Evolutionary conservation across 2,888 invertebrate species (phyloP), one percentile per base, ranked within the genome.

Genomic region (Gymnocheta viridis): DNA sequence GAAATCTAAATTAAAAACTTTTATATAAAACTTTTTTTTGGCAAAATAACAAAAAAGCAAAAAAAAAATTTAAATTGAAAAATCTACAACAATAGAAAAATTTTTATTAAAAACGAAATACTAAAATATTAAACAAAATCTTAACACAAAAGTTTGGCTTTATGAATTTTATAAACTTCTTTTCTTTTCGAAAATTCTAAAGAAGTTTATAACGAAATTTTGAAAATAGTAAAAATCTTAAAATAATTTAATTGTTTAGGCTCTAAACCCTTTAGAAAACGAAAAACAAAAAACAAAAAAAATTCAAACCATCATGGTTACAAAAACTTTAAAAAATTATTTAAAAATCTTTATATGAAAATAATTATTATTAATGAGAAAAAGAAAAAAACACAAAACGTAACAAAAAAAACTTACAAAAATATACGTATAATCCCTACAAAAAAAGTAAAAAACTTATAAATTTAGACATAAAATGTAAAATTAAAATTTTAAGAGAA

Each of bases 381-480:
- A 44, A 51, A 38, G 12, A 41, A 41, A 47, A 47, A 47, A 47
- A 19, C 17, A 17, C 17, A 70, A 35, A 73, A 76, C 27, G n/a
- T 4, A 67, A n/a, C 32, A n/a, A n/a, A 77, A 77, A 56, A 73
- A 74, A 60, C 51, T 70, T 64, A 79, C 66, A 82, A 79, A 74
- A 82, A 66, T 78, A 84, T 82, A 76, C 74, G 79, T 77, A 82
- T 82, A 82, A 82, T 70, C 69, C 77, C 54, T 72, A 70, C 70
- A 64, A 79, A 60, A 83, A 54, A 27, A 9, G 17, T 24, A 60
- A 60, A 78, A 74, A 79, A 85, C 38, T 85, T 82, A 85, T 85
- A 86, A 87, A 78, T 84, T 77, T 84, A 84, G 84, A 73, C 84
- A 84, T 84, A 78, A 73, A 87, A 86, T 86, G 84, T 82, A 79